Conservation (phyloP, 2,113 vertebrate species). For the Notarius lentiginosus region DNA sequence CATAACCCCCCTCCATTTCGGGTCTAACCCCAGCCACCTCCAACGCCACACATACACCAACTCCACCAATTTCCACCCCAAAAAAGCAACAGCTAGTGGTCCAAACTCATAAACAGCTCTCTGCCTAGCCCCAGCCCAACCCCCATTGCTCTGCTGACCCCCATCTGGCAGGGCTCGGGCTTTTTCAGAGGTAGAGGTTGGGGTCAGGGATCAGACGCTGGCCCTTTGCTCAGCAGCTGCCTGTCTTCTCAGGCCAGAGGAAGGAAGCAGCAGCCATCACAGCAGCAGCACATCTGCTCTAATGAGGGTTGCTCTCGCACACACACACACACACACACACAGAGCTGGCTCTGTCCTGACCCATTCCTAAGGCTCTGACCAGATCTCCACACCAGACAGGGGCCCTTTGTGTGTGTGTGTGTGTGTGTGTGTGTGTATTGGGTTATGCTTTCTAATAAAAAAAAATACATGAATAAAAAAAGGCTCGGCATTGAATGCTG, state of each 20-base stretch:
- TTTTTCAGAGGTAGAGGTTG: constrained; percentile 55
- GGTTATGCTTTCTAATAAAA: constrained; percentile 55
- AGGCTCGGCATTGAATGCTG: neutral
- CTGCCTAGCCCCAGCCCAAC: constrained; percentile 27
- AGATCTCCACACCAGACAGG: constrained; percentile 47
- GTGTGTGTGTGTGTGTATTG: constrained; percentile 30
- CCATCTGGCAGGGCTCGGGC: constrained; percentile 50
- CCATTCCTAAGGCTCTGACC: constrained; percentile 40
- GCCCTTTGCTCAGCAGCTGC: constrained; percentile 78
- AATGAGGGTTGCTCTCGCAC: constrained; percentile 34
- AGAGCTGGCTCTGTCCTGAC: constrained; percentile 30
- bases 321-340: constrained; percentile 33
- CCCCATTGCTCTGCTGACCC: constrained; percentile 66
- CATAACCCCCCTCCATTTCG: constrained; percentile 24
- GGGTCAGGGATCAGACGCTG: constrained; percentile 67
- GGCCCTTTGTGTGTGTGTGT: constrained; percentile 40
- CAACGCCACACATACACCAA: constrained; percentile 29
- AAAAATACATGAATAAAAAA: neutral
- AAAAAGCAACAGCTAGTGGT: constrained; percentile 49
- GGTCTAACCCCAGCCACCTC: constrained; percentile 23
- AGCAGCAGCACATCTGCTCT: constrained; percentile 74
- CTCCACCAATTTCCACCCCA: constrained; percentile 48
- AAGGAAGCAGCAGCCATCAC: constrained; percentile 58
- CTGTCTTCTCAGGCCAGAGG: constrained; percentile 73
- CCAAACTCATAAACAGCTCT: constrained; percentile 49